phyloP scores from a whole-genome alignment of 1,140 invertebrate species.

The Mycetomoellerius zeteki region DNA sequence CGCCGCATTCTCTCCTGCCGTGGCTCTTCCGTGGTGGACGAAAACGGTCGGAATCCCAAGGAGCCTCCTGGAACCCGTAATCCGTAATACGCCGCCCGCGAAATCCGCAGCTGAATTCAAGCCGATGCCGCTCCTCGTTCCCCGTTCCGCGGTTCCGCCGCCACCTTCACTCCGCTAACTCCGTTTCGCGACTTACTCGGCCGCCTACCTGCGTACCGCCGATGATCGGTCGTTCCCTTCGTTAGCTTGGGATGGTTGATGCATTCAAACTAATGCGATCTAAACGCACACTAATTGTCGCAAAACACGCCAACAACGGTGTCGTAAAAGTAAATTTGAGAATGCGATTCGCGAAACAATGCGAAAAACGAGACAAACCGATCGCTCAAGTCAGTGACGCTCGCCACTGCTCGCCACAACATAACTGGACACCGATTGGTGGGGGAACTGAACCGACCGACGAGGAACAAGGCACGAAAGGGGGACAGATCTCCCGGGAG shows the following conservation, averaged over 20 bases:
- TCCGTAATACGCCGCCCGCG: neutral
- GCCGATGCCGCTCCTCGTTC: constrained; percentile 3
- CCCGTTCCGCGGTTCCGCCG: neutral
- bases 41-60: neutral
- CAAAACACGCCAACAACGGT: neutral
- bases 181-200: neutral
- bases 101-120: neutral
- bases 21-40: neutral
- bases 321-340: neutral
- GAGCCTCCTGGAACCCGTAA: neutral
- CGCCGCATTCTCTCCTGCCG: constrained; percentile 57
- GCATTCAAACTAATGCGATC: neutral
- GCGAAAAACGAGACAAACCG: constrained; percentile 52
- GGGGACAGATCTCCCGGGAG: neutral
- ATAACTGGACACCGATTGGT: constrained; percentile 86
- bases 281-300: neutral
- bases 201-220: neutral
- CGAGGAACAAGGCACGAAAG: constrained; percentile 73
- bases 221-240: neutral
- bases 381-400: constrained; percentile 72
- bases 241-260: neutral
- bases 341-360: neutral
- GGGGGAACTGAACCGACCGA: constrained; percentile 75
- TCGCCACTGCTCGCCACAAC: constrained; percentile 79
- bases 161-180: neutral